A percentile compares a stretch with the other conserved stretches of the same genome.
Evolutionary conservation across 1,140 invertebrate genomes (phyloP).

Genomic region (Heliconius nattereri): DNA sequence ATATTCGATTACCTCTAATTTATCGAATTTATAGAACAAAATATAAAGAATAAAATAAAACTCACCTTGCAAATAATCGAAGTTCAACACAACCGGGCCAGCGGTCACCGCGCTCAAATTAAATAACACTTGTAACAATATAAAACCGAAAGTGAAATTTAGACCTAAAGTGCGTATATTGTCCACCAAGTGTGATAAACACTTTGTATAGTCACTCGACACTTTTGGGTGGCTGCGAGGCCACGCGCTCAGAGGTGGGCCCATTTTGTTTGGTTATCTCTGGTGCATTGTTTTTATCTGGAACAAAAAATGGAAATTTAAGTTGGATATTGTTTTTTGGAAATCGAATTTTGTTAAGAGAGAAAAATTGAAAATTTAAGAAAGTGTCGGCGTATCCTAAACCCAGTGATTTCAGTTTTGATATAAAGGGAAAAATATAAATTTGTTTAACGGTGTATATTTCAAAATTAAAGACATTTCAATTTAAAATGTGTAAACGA

Average conservation of each 20-base stretch:
- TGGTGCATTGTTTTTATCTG: slow-evolving; percentile 17
- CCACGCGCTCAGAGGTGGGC: slow-evolving; percentile 59
- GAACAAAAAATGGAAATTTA: slow-evolving; percentile 8
- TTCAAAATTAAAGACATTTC: too few relatives aligned
- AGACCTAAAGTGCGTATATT: slow-evolving; percentile 42
- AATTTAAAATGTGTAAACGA: too few relatives aligned
- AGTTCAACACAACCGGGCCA: slow-evolving; percentile 64
- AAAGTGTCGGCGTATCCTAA: too few relatives aligned
- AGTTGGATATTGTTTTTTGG: too few relatives aligned
- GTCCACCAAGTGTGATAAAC: slow-evolving; percentile 2
- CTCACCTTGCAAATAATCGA: slow-evolving; percentile 74
- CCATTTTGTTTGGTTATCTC: slow-evolving; percentile 45
- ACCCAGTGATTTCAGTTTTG: too few relatives aligned
- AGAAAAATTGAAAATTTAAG: too few relatives aligned
- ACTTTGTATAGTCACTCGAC: slow-evolving; percentile 3
- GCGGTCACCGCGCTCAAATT: slow-evolving; percentile 36
- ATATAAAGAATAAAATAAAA: slow-evolving; percentile 6
- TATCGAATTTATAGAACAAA: neutral
- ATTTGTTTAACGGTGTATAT: too few relatives aligned
- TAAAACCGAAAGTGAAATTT: slow-evolving; percentile 55
- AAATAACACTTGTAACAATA: slow-evolving; percentile 56
- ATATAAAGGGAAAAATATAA: too few relatives aligned
- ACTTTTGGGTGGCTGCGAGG: slow-evolving; percentile 49
- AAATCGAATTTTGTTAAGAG: too few relatives aligned
- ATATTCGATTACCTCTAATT: too few relatives aligned